Percentiles rank a stretch among this genome's conserved stretches.
Conservation (phyloP, 1,140 invertebrate genomes). For the Diachasmimorpha longicaudata region DNA sequence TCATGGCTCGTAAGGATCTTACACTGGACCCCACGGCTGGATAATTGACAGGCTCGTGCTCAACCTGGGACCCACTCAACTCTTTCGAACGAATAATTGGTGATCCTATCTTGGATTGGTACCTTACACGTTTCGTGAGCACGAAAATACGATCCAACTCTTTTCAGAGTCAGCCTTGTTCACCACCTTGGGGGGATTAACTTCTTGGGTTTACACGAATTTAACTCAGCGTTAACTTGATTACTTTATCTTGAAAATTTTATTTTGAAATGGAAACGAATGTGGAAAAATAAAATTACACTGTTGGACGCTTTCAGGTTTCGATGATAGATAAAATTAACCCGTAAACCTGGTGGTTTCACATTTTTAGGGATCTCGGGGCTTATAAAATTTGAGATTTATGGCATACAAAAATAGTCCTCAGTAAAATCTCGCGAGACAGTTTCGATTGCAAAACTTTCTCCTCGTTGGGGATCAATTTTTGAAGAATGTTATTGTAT, state of each 20-base stretch:
- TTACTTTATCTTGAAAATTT: not conserved
- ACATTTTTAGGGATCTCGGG: too few species aligned
- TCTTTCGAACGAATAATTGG: slow-evolving; percentile 9
- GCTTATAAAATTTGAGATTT: too few species aligned
- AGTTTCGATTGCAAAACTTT: too few species aligned
- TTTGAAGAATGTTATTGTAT: too few species aligned
- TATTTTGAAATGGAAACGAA: not conserved
- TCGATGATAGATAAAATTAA: too few species aligned
- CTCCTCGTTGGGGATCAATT: too few species aligned
- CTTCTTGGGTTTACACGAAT: not conserved
- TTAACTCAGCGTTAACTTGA: not conserved
- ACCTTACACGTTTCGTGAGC: not conserved
- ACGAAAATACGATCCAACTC: not conserved
- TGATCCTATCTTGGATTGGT: slow-evolving; percentile 13
- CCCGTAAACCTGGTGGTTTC: too few species aligned
- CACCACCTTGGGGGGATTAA: not conserved
- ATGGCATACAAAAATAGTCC: too few species aligned
- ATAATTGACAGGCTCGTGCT: slow-evolving; percentile 24
- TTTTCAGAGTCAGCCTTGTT: not conserved
- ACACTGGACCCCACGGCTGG: not conserved
- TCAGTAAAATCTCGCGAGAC: too few species aligned
- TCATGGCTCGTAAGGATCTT: not conserved
- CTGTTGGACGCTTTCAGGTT: not conserved
- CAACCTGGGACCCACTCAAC: not conserved
- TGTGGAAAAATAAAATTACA: not conserved